Conservation (phyloP, 2,113 vertebrate species). For the Rhea americana region DNA sequence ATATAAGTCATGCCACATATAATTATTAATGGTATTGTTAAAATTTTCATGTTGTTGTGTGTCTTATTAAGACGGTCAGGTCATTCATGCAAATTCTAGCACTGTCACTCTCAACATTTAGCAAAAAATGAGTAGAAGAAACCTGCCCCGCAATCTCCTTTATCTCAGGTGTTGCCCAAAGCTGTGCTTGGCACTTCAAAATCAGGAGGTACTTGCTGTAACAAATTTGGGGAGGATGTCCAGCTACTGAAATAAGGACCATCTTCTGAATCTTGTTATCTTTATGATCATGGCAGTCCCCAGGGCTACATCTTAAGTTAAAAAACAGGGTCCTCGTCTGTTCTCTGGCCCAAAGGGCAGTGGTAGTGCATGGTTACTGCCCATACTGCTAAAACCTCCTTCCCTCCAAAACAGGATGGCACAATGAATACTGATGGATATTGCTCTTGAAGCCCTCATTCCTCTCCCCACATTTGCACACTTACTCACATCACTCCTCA, state of each 20-base stretch:
- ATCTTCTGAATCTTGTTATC: background rate
- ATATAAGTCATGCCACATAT: background rate
- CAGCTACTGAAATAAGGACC: background rate
- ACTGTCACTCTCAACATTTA: rapidly evolving
- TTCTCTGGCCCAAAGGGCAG: background rate
- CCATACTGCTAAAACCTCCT: background rate
- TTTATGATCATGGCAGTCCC: background rate
- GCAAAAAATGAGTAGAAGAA: background rate
- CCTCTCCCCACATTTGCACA: background rate
- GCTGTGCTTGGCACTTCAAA: background rate
- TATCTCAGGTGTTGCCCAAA: background rate
- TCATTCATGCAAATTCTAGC: background rate
- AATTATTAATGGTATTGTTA: background rate
- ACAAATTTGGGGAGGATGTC: background rate
- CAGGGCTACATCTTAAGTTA: background rate
- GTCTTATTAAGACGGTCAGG: background rate
- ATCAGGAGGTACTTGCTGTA: background rate
- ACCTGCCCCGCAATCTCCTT: background rate
- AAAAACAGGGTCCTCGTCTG: background rate
- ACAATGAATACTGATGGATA: background rate
- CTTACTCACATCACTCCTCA: background rate
- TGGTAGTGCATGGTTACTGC: rapidly evolving
- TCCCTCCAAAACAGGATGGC: background rate
- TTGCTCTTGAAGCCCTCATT: background rate
- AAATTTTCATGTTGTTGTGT: background rate